These are phyloP conservation scores for Tetramorium simillimum DNA, from an alignment of 1,140 invertebrate genomes.

Conservation along the genomic window DNA sequence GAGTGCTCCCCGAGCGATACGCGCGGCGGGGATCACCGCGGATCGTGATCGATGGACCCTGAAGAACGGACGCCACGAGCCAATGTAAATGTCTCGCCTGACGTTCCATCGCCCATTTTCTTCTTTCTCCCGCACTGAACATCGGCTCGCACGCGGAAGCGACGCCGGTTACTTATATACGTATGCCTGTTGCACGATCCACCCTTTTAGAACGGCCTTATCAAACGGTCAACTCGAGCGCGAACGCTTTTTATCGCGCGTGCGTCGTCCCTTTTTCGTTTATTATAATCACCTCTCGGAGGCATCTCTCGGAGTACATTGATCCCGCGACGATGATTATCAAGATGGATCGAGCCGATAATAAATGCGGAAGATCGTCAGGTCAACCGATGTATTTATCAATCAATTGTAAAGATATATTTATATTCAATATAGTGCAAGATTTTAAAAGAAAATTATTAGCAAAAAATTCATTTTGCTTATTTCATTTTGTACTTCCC, in stretches of 20 bases:
- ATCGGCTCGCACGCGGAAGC: conserved; percentile 45
- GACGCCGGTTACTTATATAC: conserved; percentile 24
- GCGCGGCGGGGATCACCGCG: conserved; percentile 40
- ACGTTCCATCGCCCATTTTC: conserved; percentile 60
- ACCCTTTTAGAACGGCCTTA: conserved; percentile 41
- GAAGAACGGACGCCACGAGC: conserved; percentile 49
- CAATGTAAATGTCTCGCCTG: conserved; percentile 59
- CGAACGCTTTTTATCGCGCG: conserved; percentile 44
- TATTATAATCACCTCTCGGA: conserved; percentile 33
- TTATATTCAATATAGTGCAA: not conserved
- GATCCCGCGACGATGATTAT: conserved; percentile 28
- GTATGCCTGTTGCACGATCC: conserved; percentile 22
- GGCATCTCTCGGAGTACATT: conserved; percentile 16
- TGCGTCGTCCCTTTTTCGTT: conserved; percentile 31
- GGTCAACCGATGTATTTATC: conserved; percentile 24
- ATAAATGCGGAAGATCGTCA: conserved; percentile 14
- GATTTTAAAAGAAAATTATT: not conserved
- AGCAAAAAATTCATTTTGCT: conserved; percentile 6
- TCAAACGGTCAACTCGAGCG: conserved; percentile 54
- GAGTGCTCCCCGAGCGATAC: conserved; percentile 29
- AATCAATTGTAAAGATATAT: not conserved
- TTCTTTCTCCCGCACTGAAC: conserved; percentile 44
- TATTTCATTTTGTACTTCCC: not conserved
- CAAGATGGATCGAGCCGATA: not conserved
- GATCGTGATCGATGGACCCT: conserved; percentile 60